Base-by-base conservation (phyloP, 2,888 invertebrate genomes). In the Ichneumoninae sp. region DNA sequence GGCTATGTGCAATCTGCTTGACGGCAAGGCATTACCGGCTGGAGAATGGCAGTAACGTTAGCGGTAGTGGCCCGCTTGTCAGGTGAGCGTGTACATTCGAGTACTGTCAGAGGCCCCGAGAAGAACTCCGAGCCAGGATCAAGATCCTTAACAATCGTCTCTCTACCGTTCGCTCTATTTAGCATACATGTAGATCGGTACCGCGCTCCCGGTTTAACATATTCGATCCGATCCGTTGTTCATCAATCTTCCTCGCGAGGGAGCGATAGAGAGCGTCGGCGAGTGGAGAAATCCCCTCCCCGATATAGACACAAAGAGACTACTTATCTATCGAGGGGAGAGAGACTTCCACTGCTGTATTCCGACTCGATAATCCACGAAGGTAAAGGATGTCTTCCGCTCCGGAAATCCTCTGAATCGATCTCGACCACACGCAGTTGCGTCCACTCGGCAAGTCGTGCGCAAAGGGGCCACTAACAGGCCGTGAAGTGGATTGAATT, bases 121-220 rank as follows among this genome's bases (percentile, higher is more conserved):
- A 82, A 52, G 73, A 81, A 65, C 79, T 52, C 63, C 26, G 74
- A 77, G 78, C 78, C 82, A 85, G 86, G 87, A 88, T 87, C 88
- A 82, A 89, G 89, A 89, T 89, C 88, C 87, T 81, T 78, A 83
- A 86, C 87, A 88, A 89, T 89, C 88, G 88, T 78, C 87, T 85
- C 69, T 76, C 79, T 83, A 82, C 82, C 82, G 86, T 81, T 88
- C 88, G 83, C 85, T 89, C 85, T 88, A 86, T 85, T 89, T 88
- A 88, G 89, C 90, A 87, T 89, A 89, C 86, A 89, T 88, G 89
- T 90, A 89, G 90, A 89, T 89, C 89, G 85, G 85, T 79, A 66
- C 79, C 75, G 79, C 73, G 63, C 57, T 60, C 73, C 47, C 78
- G 54, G 63, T 85, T 88, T 88, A 89, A 89, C 88, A 87, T 90